phyloP scores from a whole-genome alignment of 2,113 vertebrate genomes.

The Micronisus gabar region DNA sequence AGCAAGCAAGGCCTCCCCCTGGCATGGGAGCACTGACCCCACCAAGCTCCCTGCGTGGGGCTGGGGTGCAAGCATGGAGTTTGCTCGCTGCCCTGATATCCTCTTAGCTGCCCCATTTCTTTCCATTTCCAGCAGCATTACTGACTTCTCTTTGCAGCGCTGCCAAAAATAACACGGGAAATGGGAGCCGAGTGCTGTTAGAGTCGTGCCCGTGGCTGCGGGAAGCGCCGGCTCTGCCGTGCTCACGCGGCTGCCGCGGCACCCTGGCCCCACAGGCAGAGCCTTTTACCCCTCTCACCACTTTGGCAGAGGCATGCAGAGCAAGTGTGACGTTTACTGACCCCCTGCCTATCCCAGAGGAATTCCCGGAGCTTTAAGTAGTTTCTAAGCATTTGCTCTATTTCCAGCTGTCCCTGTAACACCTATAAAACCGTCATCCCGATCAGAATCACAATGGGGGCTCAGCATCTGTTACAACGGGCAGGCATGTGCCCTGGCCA shows the following conservation, averaged over 20 bases:
- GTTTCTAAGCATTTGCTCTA: not conserved
- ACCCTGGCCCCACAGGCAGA: not conserved
- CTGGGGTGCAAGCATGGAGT: not conserved
- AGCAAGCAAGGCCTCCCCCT: not conserved
- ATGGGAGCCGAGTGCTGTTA: not conserved
- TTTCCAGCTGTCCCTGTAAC: not conserved
- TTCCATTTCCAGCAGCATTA: not conserved
- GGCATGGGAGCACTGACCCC: not conserved
- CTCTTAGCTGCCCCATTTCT: not conserved
- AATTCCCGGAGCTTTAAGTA: not conserved
- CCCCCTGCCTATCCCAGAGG: not conserved
- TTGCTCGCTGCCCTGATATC: not conserved
- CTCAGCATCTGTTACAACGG: not conserved
- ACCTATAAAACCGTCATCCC: not conserved
- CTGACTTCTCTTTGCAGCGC: not conserved
- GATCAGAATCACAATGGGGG: fast-evolving
- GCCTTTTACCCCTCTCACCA: not conserved
- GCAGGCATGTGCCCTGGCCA: not conserved
- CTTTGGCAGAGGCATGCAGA: not conserved
- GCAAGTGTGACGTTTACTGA: fast-evolving
- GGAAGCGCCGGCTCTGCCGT: not conserved
- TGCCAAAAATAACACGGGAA: not conserved
- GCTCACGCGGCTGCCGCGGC: not conserved
- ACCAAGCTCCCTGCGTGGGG: not conserved
- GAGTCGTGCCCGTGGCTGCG: fast-evolving